Evolutionary conservation across 2,113 vertebrate species (phyloP).

Genomic region (rat (Rattus norvegicus)): GRCr8 NC_086027.1:63262001-63262500

Average conservation of each 20-base stretch:
- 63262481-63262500: not conserved
- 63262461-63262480: not conserved
- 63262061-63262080: too few relatives aligned
- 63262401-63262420: not conserved
- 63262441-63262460: not conserved
- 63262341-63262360: not conserved
- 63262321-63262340: not conserved
- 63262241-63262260: not conserved
- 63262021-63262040: too few relatives aligned
- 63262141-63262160: not conserved
- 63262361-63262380: not conserved
- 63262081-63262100: too few relatives aligned
- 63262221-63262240: not conserved
- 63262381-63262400: not conserved
- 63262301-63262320: not conserved
- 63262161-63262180: not conserved
- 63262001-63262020: too few relatives aligned
- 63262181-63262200: too few relatives aligned
- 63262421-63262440: conserved; percentile 7
- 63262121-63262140: not conserved
- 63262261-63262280: not conserved
- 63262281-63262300: not conserved
- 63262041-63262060: too few relatives aligned
- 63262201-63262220: not conserved
- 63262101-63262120: too few relatives aligned